Conservation (phyloP, 2,888 invertebrate genomes). For the Terebella lapidaria region DNA sequence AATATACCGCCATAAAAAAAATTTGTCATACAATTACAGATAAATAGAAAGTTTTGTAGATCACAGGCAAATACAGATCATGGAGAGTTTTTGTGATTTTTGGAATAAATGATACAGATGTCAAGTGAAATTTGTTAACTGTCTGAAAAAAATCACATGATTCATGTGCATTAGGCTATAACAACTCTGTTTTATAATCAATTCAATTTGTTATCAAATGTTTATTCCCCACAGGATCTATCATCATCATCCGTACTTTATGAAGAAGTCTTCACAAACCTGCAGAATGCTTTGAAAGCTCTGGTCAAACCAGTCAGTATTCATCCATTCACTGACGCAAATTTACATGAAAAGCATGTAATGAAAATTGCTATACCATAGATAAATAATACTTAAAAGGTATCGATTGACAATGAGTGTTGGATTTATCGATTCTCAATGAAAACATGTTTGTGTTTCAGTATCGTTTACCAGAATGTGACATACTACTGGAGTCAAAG, state of each 20-base stretch:
- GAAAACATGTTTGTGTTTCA: slow-evolving; percentile 62
- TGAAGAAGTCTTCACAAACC: slow-evolving; percentile 45
- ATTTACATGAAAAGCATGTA: too few species aligned
- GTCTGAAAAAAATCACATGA: background rate
- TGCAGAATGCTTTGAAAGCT: slow-evolving; percentile 47
- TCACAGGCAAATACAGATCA: too few species aligned
- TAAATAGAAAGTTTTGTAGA: too few species aligned
- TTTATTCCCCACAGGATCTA: slow-evolving; percentile 45
- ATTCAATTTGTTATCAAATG: background rate
- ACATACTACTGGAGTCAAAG: slow-evolving; percentile 62
- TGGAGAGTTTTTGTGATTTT: too few species aligned
- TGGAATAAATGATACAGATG: background rate
- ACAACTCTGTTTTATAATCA: background rate
- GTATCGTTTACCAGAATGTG: slow-evolving; percentile 68
- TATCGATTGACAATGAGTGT: background rate
- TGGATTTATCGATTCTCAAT: slow-evolving; percentile 63
- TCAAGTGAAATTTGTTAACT: background rate
- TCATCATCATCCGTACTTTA: slow-evolving; percentile 47
- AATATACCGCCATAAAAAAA: background rate
- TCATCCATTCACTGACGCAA: too few species aligned
- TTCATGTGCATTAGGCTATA: background rate
- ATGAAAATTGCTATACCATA: too few species aligned
- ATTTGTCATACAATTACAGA: too few species aligned
- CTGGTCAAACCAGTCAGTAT: slow-evolving; percentile 51
- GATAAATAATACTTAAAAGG: too few species aligned